Evolutionary conservation across 2,888 invertebrate genomes (phyloP).

Genomic region (Globia sparganii): DNA sequence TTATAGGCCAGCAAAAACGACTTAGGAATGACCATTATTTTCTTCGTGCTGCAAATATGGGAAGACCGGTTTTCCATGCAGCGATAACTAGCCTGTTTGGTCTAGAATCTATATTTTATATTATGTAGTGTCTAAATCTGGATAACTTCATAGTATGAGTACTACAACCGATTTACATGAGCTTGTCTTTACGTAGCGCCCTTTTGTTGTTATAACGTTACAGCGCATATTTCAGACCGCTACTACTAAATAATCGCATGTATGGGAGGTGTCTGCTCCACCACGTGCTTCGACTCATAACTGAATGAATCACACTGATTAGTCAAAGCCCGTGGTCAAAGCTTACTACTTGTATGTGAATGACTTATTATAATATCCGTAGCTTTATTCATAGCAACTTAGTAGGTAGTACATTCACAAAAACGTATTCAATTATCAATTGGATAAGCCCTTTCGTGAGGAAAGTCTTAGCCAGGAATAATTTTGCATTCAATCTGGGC

Average conservation of each 20-base stretch:
- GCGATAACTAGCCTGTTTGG: constrained; percentile 66
- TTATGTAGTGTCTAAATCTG: constrained; percentile 34
- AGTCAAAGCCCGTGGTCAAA: constrained; percentile 68
- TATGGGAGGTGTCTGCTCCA: constrained; percentile 50
- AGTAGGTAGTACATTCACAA: constrained; percentile 26
- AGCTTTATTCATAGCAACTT: constrained; percentile 48
- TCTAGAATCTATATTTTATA: constrained; percentile 57
- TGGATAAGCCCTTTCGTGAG: constrained; percentile 6
- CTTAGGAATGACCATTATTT: constrained; percentile 52
- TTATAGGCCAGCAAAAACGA: constrained; percentile 35
- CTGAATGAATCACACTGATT: constrained; percentile 73
- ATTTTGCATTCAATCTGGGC: constrained; percentile 3
- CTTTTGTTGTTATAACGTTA: constrained; percentile 21
- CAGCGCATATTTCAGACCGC: constrained; percentile 28
- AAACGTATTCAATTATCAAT: constrained; percentile 12
- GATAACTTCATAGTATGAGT: background rate
- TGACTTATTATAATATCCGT: constrained; percentile 38
- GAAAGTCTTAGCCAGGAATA: background rate
- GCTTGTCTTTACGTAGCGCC: background rate
- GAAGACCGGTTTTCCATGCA: constrained; percentile 70
- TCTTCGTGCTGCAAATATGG: constrained; percentile 61
- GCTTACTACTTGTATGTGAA: constrained; percentile 43
- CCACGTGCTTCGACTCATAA: constrained; percentile 69
- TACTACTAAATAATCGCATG: constrained; percentile 38
- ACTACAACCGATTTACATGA: constrained; percentile 2